Evolutionary conservation across 2,888 invertebrate genomes (phyloP), one percentile per base, ranked within the genome.

Genomic region (Morpho helenor): DNA sequence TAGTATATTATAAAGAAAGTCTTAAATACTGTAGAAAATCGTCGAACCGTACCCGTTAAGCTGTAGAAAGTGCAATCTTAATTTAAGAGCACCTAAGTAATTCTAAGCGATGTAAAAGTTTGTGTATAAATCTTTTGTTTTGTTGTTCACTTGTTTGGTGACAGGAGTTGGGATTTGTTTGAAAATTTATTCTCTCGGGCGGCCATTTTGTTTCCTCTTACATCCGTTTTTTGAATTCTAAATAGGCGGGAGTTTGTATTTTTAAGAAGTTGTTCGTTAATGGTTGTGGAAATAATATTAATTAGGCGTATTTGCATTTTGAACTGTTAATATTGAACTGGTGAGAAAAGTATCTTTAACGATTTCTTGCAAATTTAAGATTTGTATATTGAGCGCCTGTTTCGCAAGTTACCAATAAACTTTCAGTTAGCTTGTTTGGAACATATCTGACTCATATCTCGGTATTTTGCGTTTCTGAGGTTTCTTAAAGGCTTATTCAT

Each of bases 51-150:
- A 60, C 52, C 58, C 48, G 52, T 47, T 50, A 57, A 60, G 63
- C 50, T 23, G 10, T 23, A 16, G 31, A 50, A 63, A 63, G 60
- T 64, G 57, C 55, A 52, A 59, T 68, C 65, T 73, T 75, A 74
- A 78, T 77, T 74, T 72, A 74, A 77, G 71, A 60, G 61, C 60
- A 63, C 67, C 70, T 73, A 73, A 70, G 70, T 79, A 80, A 81
- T 68, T 68, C 83, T 82, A 80, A 83, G 74, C 74, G 68, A 67
- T 69, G 72, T 70, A 73, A 76, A 87, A 87, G 77, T 86, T 86
- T 75, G 62, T 69, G 72, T 82, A 82, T 87, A 87, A 87, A 88
- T 88, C 86, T 87, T 82, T 79, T 83, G 85, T 85, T 84, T 83
- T 75, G 80, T 76, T 74, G 74, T 73, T 77, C 77, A 75, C 78